Evolutionary conservation across 2,888 invertebrate species (phyloP), one percentile per base, ranked within the genome.

Genomic region (Sympetrum striolatum): DNA sequence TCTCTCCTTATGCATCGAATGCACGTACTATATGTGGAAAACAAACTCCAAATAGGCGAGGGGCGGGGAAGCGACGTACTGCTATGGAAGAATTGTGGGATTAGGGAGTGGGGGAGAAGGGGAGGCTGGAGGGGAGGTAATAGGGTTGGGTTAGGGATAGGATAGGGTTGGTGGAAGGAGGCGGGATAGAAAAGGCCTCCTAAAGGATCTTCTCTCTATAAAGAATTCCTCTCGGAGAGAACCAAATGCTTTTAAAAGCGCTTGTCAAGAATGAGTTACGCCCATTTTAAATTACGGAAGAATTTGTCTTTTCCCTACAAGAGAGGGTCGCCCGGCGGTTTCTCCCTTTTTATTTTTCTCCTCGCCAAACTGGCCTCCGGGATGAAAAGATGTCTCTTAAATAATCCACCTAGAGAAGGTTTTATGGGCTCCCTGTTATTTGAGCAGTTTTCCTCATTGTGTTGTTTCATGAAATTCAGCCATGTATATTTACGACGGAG

Each of bases 191-290:
- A 25, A n/a, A 64, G 64, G 22, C 64, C 64, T 25, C 64, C 64
- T 22, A 22, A 73, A 73, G 73, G 73, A 73, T 73, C 73, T 73
- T 73, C 73, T 73, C 73, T n/a, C 73, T 73, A 73, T 73, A 73
- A 31, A 73, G 73, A 73, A 73, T 73, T 73, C 73, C 25, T 25
- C 73, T 31, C 25, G 73, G 25, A 73, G 73, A 31, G 73, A 73
- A 25, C 25, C 73, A 64, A 60, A 86, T 37, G 60, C 60, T 86
- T 86, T 86, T 86, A 86, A 60, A 86, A 86, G 86, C 60, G 86
- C 60, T 37, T n/a, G 86, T 37, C 37, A 35, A 18, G 86, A 86
- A 60, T 86, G 86, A 86, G 37, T 86, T 58, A 86, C 37, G 86
- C 60, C 64, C 60, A 60, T 86, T 86, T 58, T 64, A 60, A 64